Percentiles rank a stretch among this genome's conserved stretches.
phyloP scores from a whole-genome alignment of 2,888 invertebrate species.

The Carabus problematicus region DNA sequence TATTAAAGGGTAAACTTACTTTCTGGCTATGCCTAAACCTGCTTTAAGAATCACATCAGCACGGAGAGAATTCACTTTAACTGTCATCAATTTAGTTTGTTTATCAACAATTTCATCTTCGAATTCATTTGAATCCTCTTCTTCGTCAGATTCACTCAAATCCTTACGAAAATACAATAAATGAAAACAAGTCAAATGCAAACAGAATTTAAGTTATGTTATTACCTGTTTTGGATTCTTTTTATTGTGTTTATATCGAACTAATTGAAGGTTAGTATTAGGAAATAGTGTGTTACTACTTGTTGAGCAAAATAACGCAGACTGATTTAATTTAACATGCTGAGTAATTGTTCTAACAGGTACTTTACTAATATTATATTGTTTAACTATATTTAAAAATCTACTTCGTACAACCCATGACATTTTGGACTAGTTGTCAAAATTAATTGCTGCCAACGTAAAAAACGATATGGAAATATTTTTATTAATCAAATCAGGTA shows the following conservation, averaged over 20 bases:
- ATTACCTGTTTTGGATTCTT: constrained; percentile 36
- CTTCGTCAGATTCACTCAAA: constrained; percentile 63
- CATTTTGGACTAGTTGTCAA: constrained; percentile 22
- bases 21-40: constrained; percentile 74
- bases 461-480: not conserved
- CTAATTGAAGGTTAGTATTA: constrained; percentile 30
- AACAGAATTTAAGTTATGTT: not conserved
- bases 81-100: constrained; percentile 71
- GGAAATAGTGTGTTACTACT: not conserved
- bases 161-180: constrained; percentile 17
- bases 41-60: constrained; percentile 75
- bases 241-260: constrained; percentile 31
- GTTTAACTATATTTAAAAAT: constrained; percentile 29
- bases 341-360: constrained; percentile 20
- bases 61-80: constrained; percentile 71
- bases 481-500: not conserved
- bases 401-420: constrained; percentile 11
- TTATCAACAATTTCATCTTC: constrained; percentile 61
- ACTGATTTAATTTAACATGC: constrained; percentile 5
- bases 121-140: constrained; percentile 58
- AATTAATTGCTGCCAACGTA: not conserved
- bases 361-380: constrained; percentile 9
- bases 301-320: not conserved
- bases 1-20: constrained; percentile 59
- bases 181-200: not conserved